Evolutionary conservation across 2,113 vertebrate genomes (phyloP).

Genomic region (Dissostichus mawsoni): DNA sequence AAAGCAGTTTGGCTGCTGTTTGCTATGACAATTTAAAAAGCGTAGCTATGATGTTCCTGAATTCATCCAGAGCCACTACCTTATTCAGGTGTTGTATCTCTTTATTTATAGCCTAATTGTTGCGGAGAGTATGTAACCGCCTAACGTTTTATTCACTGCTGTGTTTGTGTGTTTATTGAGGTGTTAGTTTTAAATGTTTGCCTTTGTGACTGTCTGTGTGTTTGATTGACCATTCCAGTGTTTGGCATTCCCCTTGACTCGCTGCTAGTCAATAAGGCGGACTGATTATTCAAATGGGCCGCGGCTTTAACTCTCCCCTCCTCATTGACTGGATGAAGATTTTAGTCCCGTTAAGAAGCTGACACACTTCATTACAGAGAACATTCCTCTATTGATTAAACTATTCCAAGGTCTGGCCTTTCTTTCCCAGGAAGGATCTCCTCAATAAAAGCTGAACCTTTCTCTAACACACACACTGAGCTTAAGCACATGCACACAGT

Average conservation of each 20-base stretch:
- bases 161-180: conserved; percentile 15
- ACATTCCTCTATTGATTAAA: conserved; percentile 95
- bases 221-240: conserved; percentile 44
- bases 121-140: background rate
- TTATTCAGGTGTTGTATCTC: background rate
- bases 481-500: conserved; percentile 2
- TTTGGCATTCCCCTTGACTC: conserved; percentile 71
- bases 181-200: conserved; percentile 3
- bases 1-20: no score
- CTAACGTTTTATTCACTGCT: background rate
- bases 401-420: conserved; percentile 88
- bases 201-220: conserved; percentile 20
- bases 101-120: background rate
- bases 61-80: background rate
- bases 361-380: conserved; percentile 93
- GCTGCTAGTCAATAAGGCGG: conserved; percentile 74
- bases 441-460: conserved; percentile 84
- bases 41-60: background rate
- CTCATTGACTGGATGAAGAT: conserved; percentile 89
- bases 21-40: no score
- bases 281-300: conserved; percentile 83
- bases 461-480: conserved; percentile 30
- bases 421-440: conserved; percentile 79
- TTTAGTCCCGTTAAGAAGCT: conserved; percentile 92
- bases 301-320: conserved; percentile 81